Evolutionary conservation across 2,113 vertebrate species (phyloP).

Genomic region (Bothrops jararaca): DNA sequence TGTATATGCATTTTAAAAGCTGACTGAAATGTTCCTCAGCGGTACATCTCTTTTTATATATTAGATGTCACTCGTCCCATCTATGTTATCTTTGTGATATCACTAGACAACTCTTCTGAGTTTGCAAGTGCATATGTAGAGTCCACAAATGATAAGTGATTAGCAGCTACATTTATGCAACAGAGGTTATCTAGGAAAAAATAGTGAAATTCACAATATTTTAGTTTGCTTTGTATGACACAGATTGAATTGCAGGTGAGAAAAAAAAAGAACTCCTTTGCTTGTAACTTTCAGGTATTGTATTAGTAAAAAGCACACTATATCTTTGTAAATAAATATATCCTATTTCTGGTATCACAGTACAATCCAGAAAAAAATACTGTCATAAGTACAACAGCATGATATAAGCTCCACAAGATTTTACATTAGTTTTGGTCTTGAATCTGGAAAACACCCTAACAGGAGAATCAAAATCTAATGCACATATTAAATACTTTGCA

Average conservation of each 20-base stretch:
- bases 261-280: conserved; percentile 46
- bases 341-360: conserved; percentile 67
- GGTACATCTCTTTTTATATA: conserved; percentile 14
- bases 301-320: conserved; percentile 66
- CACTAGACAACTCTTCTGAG: conserved; percentile 37
- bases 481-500: conserved; percentile 68
- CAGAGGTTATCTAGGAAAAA: conserved; percentile 32
- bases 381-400: conserved; percentile 57
- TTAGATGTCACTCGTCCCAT: neutral
- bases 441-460: conserved; percentile 59
- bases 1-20: neutral
- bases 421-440: conserved; percentile 64
- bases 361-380: conserved; percentile 63
- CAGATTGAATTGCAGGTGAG: conserved; percentile 45
- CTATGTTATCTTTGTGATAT: conserved; percentile 43
- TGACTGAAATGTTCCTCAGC: neutral
- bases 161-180: conserved; percentile 39
- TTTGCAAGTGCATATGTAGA: conserved; percentile 43
- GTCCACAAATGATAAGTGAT: conserved; percentile 53
- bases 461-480: conserved; percentile 62
- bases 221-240: conserved; percentile 50
- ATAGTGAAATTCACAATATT: conserved; percentile 38
- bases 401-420: conserved; percentile 54
- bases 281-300: conserved; percentile 55
- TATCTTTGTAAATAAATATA: conserved; percentile 68